Conservation (phyloP, 37 sponge, comb jelly and placozoan genomes). For the Cladorhizidae sp. region DNA sequence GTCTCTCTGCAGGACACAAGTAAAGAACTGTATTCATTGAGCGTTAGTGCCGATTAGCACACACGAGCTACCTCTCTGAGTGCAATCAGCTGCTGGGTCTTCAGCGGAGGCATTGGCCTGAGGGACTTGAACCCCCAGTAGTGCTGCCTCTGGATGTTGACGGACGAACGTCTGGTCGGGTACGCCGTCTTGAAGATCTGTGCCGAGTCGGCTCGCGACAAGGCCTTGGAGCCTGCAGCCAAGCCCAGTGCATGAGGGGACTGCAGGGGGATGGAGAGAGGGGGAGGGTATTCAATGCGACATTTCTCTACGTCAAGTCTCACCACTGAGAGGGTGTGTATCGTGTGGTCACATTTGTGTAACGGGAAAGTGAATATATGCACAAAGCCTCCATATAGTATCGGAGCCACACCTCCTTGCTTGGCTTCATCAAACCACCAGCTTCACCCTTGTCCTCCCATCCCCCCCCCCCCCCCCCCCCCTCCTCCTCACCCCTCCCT, state of each 20-base stretch:
- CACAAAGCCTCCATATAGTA: too few relatives aligned
- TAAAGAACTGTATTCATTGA: neutral
- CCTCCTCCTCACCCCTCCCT: too few relatives aligned
- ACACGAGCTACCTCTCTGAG: constrained; percentile 63
- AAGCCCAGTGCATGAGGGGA: neutral
- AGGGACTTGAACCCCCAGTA: constrained; percentile 93
- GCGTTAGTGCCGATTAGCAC: neutral
- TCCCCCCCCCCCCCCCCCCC: too few relatives aligned
- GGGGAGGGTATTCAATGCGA: too few relatives aligned
- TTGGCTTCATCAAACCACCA: too few relatives aligned
- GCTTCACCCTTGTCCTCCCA: too few relatives aligned
- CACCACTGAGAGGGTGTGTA: too few relatives aligned
- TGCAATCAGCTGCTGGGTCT: constrained; percentile 53
- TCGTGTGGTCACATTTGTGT: too few relatives aligned
- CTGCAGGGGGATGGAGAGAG: neutral
- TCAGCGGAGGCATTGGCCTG: constrained; percentile 69
- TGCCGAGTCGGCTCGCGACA: constrained; percentile 16
- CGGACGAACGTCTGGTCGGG: constrained; percentile 37
- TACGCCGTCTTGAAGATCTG: constrained; percentile 19
- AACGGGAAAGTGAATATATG: neutral
- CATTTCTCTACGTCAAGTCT: too few relatives aligned
- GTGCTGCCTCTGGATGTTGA: constrained; percentile 59
- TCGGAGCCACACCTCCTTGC: too few relatives aligned
- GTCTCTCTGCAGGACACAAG: constrained; percentile 12
- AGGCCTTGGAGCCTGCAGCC: neutral